phyloP scores from a whole-genome alignment of 2,797 vertebrate genomes.

The Cynopterus sphinx region DNA sequence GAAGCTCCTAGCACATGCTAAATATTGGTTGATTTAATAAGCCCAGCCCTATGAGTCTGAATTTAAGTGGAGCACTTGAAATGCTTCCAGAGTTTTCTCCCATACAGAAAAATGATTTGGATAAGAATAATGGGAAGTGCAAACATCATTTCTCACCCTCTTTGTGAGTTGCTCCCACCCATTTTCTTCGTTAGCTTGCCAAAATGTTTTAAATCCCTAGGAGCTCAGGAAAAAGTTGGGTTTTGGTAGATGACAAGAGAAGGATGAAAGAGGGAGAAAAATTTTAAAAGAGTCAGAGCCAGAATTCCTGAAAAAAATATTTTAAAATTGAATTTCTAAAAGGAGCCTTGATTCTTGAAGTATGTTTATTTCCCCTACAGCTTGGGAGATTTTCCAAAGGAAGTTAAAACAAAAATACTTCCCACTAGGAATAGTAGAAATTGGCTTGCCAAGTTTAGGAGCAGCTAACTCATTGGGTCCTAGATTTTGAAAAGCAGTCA shows the following conservation, averaged over 20 bases:
- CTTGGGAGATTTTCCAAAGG: conserved; percentile 82
- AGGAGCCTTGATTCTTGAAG: conserved; percentile 75
- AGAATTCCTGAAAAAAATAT: conserved; percentile 66
- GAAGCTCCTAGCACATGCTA: conserved; percentile 18
- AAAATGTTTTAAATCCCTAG: conserved; percentile 60
- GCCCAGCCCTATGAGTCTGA: conserved; percentile 15
- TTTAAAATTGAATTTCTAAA: conserved; percentile 80
- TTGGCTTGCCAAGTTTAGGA: conserved; percentile 53
- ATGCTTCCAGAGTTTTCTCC: conserved; percentile 61
- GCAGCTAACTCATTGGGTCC: conserved; percentile 54
- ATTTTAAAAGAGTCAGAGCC: conserved; percentile 8
- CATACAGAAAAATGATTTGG: conserved; percentile 57
- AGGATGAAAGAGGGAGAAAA: neutral
- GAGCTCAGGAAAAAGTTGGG: conserved; percentile 76
- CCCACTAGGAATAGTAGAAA: conserved; percentile 69
- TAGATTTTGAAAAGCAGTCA: conserved; percentile 55
- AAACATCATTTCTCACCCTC: conserved; percentile 78
- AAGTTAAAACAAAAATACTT: conserved; percentile 75
- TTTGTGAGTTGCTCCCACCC: conserved; percentile 69
- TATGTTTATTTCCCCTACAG: conserved; percentile 76
- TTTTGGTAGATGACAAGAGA: conserved; percentile 73
- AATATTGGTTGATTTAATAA: conserved; percentile 56
- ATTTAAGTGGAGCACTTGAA: conserved; percentile 56
- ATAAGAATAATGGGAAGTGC: conserved; percentile 76
- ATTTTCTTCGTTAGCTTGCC: conserved; percentile 66